These are phyloP conservation scores for Nycticryphes semicollaris DNA, from an alignment of 2,113 vertebrate species.

Conservation along the genomic window DNA sequence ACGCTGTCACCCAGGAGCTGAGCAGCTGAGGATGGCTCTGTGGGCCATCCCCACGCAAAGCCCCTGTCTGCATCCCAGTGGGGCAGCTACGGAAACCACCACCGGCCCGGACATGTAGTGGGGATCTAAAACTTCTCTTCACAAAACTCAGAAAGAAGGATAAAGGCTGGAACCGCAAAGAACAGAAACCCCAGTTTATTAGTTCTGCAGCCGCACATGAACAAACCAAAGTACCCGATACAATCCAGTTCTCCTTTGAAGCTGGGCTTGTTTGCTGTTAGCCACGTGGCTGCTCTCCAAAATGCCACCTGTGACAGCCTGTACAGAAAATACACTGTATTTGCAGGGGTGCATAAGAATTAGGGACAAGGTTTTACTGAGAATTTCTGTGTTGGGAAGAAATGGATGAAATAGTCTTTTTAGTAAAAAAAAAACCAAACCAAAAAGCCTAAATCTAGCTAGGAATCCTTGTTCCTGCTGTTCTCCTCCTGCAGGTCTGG, in stretches of 20 bases:
- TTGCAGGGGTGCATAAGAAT: too few relatives aligned
- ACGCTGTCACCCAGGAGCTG: too few relatives aligned
- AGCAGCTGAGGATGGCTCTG: background rate
- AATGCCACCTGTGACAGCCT: background rate
- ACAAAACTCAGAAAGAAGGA: background rate
- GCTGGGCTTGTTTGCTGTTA: background rate
- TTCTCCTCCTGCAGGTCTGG: background rate
- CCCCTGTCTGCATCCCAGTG: rapidly evolving
- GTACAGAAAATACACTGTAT: background rate
- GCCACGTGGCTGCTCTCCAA: background rate
- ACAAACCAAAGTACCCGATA: background rate
- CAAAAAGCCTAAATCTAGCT: too few relatives aligned
- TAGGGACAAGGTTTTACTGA: background rate
- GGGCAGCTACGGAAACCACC: background rate
- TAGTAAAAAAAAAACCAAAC: too few relatives aligned
- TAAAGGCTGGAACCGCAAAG: background rate
- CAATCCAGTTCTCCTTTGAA: background rate
- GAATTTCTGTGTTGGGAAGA: background rate
- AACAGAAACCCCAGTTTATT: background rate
- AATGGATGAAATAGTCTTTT: background rate
- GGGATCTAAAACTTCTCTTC: background rate
- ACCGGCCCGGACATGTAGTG: background rate
- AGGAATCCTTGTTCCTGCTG: background rate
- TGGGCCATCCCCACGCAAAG: rapidly evolving
- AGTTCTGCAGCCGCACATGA: background rate